A percentile compares a stretch with the other conserved stretches of the same genome.
Conservation (phyloP, 2,888 invertebrate genomes). For the Onthophagus sagittarius region DNA sequence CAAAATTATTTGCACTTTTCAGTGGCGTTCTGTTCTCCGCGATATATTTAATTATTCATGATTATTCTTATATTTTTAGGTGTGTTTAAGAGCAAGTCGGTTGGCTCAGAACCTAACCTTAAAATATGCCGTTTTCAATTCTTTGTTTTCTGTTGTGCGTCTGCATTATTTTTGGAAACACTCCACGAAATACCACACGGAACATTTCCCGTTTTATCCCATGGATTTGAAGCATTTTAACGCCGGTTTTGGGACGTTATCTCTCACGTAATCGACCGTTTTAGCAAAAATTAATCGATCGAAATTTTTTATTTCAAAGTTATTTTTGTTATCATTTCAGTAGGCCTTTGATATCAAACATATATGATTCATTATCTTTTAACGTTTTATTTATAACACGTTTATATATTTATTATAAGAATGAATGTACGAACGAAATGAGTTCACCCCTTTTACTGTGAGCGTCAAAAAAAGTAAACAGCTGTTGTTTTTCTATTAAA, state of each 20-base stretch:
- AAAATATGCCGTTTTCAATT: constrained; percentile 13
- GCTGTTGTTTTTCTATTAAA: too few relatives aligned
- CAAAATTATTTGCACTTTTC: too few relatives aligned
- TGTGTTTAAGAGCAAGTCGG: constrained; percentile 11
- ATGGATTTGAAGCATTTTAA: neutral
- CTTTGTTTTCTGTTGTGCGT: constrained; percentile 26
- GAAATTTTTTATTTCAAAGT: neutral
- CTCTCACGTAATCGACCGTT: neutral
- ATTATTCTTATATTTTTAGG: neutral
- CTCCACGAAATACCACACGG: constrained; percentile 25
- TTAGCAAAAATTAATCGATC: neutral
- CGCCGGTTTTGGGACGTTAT: neutral
- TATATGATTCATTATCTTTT: neutral
- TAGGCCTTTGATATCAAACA: neutral
- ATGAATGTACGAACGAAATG: too few relatives aligned
- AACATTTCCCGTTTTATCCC: constrained; percentile 25
- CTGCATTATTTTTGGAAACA: constrained; percentile 33
- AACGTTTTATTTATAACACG: too few relatives aligned
- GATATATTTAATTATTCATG: too few relatives aligned
- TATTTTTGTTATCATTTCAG: neutral
- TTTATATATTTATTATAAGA: too few relatives aligned
- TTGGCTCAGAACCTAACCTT: constrained; percentile 18
- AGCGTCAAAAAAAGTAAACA: too few relatives aligned
- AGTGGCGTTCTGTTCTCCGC: too few relatives aligned
- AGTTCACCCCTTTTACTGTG: too few relatives aligned